phyloP scores from a whole-genome alignment of 1,140 invertebrate genomes.

The Nephotettix cincticeps region DNA sequence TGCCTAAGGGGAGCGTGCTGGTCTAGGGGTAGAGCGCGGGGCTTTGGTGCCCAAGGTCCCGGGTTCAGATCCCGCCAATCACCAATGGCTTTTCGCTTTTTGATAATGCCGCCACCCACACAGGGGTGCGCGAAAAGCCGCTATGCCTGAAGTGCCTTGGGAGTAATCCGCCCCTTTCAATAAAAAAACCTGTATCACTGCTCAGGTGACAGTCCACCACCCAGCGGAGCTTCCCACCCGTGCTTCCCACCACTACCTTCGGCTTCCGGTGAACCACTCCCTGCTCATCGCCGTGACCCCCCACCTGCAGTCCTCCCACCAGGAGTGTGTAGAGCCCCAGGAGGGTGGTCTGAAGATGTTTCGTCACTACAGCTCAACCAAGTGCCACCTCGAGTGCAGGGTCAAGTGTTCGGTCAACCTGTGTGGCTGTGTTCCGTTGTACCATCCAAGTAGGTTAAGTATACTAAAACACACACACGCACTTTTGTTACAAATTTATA shows the following conservation, averaged over 20 bases:
- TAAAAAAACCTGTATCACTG: too few species aligned
- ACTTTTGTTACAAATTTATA: too few species aligned
- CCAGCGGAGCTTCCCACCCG: background rate
- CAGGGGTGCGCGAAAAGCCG: too few species aligned
- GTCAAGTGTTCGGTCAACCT: background rate
- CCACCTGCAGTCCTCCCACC: background rate
- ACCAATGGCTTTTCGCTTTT: too few species aligned
- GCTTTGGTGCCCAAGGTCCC: too few species aligned
- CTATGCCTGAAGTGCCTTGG: too few species aligned
- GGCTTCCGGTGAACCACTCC: background rate
- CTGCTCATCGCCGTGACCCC: background rate
- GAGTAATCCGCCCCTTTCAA: too few species aligned
- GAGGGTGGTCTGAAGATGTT: background rate
- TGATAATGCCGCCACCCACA: too few species aligned
- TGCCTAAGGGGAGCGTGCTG: too few species aligned
- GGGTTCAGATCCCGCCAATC: too few species aligned
- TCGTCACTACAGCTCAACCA: background rate
- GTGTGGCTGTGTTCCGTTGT: constrained; percentile 7
- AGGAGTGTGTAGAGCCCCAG: background rate
- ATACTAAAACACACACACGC: too few species aligned
- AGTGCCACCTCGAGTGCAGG: constrained; percentile 7
- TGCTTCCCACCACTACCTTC: background rate
- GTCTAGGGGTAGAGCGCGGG: too few species aligned
- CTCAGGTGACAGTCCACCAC: background rate
- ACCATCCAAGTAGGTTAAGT: constrained; percentile 3